Evolutionary conservation across 2,888 invertebrate genomes (phyloP), one percentile per base, ranked within the genome.

Genomic region (Drosophila setosimentum): DNA sequence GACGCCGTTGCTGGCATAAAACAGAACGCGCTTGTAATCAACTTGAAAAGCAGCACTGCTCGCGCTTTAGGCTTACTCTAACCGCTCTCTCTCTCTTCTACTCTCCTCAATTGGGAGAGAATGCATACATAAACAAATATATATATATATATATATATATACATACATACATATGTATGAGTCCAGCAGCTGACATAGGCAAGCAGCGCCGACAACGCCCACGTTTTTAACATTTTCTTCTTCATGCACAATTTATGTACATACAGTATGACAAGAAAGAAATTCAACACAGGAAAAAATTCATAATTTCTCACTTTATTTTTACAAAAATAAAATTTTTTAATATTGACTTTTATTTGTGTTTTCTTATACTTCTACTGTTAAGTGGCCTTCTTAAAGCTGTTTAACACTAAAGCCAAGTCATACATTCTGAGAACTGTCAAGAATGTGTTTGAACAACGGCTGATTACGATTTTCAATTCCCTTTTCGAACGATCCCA

Each of bases 21-120:
- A 61, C 79, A 68, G 65, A 83, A 73, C 69, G 72, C 78, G 76
- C 64, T 84, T 87, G 84, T 78, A 84, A 85, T 87, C 77, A 79
- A 85, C 83, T 77, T 77, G 77, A 80, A 82, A 83, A 74, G 74
- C 65, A 68, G n/a, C 8, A 29, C 27, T 55, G 7, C 67, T 63
- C 67, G 60, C 63, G 62, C 61, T 67, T 49, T 40, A 49, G 16
- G 24, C 16, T 24, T 45, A 45, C 7, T 45, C 24, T 24, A 24
- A 45, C 3, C 40, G 5, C n/a, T 37, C 53, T 53, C 37, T 49
- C 49, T 11, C 21, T 5, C 42, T 45, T 55, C 13, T 30, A 4
- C 49, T 29, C 50, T 33, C 24, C 24, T 65, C 50, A n/a, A 27
- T 45, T 27, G 65, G 29, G 18, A 53, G 60, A 59, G 54, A 32